phyloP scores from a whole-genome alignment of 2,888 invertebrate genomes.

The Ophion obscuratus region DNA sequence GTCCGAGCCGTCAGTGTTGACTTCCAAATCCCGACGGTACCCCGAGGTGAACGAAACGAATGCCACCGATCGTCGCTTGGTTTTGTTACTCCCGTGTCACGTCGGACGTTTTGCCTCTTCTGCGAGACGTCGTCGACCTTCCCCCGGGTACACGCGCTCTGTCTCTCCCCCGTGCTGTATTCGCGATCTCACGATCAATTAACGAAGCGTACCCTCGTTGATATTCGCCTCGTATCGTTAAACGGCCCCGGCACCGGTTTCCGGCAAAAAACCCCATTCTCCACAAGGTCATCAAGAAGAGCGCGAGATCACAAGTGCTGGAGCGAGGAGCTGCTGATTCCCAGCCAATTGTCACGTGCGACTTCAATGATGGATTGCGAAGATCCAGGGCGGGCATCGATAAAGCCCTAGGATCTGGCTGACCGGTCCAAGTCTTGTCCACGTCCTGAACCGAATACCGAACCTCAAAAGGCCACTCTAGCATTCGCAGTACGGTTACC shows the following conservation, averaged over 20 bases:
- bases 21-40: conserved; percentile 42
- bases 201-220: neutral
- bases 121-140: neutral
- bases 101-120: neutral
- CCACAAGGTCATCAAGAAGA: neutral
- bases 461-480: no score
- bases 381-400: neutral
- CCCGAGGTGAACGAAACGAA: conserved; percentile 40
- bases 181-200: conserved; percentile 1
- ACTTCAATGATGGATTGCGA: neutral
- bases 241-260: neutral
- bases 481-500: no score
- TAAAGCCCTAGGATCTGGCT: no score
- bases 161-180: neutral
- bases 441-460: no score
- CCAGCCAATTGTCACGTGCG: neutral
- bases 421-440: no score
- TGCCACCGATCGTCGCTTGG: conserved; percentile 5
- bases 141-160: neutral
- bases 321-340: no score
- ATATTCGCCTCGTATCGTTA: neutral
- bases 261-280: neutral
- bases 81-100: neutral
- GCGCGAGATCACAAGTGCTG: neutral
- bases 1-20: conserved; percentile 43